These are phyloP conservation scores for Corapipo altera DNA, from an alignment of 2,113 vertebrate species.

Conservation along the genomic window DNA sequence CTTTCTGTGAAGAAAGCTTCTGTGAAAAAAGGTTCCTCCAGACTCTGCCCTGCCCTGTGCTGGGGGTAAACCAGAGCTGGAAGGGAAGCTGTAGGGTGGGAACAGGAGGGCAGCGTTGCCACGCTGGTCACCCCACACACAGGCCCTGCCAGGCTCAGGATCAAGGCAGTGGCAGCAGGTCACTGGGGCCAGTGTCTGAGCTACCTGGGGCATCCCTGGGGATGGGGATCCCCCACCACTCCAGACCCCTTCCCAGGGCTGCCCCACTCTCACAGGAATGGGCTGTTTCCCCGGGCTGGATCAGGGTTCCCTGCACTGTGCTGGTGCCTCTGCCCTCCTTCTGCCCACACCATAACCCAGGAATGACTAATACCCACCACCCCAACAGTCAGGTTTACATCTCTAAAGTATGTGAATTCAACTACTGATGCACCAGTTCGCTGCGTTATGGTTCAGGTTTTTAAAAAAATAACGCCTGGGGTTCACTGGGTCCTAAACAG, in stretches of 20 bases:
- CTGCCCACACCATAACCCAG: not conserved
- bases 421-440: not conserved
- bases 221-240: not conserved
- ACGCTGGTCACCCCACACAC: too few species aligned
- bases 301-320: not conserved
- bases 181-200: fast-evolving
- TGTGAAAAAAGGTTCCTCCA: not conserved
- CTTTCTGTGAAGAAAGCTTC: not conserved
- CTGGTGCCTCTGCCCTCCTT: not conserved
- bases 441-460: not conserved
- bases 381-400: not conserved
- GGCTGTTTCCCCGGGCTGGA: not conserved
- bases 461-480: not conserved
- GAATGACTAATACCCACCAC: not conserved
- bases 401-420: not conserved
- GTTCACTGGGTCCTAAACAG: not conserved
- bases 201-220: not conserved
- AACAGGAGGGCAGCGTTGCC: not conserved
- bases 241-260: fast-evolving
- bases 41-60: not conserved
- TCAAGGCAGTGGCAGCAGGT: not conserved
- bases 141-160: not conserved
- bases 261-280: fast-evolving
- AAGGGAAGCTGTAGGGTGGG: not conserved
- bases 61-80: not conserved